Percentiles rank a stretch among this genome's conserved stretches.
phyloP scores from a whole-genome alignment of 2,888 invertebrate species.

The Pemphredon lugubris region DNA sequence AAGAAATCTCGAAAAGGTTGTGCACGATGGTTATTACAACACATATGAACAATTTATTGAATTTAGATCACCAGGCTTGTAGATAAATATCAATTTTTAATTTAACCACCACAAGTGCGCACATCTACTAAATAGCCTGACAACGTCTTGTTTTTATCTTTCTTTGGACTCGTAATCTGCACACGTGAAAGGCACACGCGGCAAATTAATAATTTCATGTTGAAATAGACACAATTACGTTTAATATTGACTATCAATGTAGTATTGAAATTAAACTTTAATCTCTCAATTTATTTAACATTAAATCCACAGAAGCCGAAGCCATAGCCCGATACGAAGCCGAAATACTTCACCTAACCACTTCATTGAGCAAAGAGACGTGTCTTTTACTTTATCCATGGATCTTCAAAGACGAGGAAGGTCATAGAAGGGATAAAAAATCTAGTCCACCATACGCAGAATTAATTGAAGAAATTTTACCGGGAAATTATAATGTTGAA shows the following conservation, averaged over 20 bases:
- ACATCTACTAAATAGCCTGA: too few species aligned
- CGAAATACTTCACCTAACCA: slow-evolving; percentile 73
- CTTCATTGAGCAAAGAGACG: slow-evolving; percentile 71
- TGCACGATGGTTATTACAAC: neutral
- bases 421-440: slow-evolving; percentile 75
- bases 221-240: too few species aligned
- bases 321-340: slow-evolving; percentile 74
- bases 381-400: slow-evolving; percentile 77
- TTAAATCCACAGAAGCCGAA: slow-evolving; percentile 69
- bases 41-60: neutral
- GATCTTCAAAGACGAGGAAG: slow-evolving; percentile 78
- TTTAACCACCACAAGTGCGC: too few species aligned
- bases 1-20: slow-evolving; percentile 74
- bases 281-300: neutral
- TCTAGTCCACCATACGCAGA: slow-evolving; percentile 75
- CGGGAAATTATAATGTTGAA: slow-evolving; percentile 69
- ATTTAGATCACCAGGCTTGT: too few species aligned
- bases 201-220: too few species aligned
- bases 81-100: too few species aligned
- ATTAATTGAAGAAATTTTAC: slow-evolving; percentile 73
- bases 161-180: too few species aligned
- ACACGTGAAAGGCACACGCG: too few species aligned
- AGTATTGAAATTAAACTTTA: too few species aligned
- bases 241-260: too few species aligned
- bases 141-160: too few species aligned